Percentiles rank a stretch among this genome's conserved stretches.
phyloP scores from a whole-genome alignment of 2,888 invertebrate genomes.

The Ephialtes manifestator region DNA sequence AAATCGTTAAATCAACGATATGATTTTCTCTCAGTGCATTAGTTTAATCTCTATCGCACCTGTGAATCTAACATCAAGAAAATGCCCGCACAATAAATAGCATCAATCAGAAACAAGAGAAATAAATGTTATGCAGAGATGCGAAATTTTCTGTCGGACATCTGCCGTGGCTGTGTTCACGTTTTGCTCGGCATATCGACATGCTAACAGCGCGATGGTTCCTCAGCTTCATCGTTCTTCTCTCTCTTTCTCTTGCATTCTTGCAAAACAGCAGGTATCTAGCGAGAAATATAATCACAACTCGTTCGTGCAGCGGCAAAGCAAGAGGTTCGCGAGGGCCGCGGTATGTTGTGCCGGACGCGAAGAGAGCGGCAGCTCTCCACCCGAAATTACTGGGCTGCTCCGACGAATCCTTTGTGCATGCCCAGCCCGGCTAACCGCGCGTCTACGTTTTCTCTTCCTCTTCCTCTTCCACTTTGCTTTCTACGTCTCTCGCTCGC shows the following conservation, averaged over 20 bases:
- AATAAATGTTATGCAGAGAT: not conserved
- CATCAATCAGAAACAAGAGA: not conserved
- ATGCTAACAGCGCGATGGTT: constrained; percentile 15
- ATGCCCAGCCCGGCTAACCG: constrained; percentile 65
- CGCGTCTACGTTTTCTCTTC: constrained; percentile 49
- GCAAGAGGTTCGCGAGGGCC: constrained; percentile 13
- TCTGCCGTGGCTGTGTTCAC: constrained; percentile 13
- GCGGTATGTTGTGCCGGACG: constrained; percentile 23
- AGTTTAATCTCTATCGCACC: not conserved
- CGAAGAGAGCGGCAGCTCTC: constrained; percentile 43
- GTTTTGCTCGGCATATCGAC: constrained; percentile 21
- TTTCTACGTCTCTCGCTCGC: constrained; percentile 15
- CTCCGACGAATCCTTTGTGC: constrained; percentile 67
- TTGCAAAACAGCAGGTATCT: constrained; percentile 41
- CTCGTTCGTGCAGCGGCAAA: constrained; percentile 35
- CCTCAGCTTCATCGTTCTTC: not conserved
- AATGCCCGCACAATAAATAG: not conserved
- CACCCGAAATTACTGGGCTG: constrained; percentile 65
- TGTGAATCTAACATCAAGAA: too few species aligned
- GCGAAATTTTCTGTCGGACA: constrained; percentile 12
- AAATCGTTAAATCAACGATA: too few species aligned
- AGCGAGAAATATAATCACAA: constrained; percentile 29
- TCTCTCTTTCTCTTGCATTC: constrained; percentile 23
- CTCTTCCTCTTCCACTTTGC: constrained; percentile 41
- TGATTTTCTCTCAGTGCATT: too few species aligned